phyloP scores from a whole-genome alignment of 1,140 invertebrate species.

The Paracyclopina nana region DNA sequence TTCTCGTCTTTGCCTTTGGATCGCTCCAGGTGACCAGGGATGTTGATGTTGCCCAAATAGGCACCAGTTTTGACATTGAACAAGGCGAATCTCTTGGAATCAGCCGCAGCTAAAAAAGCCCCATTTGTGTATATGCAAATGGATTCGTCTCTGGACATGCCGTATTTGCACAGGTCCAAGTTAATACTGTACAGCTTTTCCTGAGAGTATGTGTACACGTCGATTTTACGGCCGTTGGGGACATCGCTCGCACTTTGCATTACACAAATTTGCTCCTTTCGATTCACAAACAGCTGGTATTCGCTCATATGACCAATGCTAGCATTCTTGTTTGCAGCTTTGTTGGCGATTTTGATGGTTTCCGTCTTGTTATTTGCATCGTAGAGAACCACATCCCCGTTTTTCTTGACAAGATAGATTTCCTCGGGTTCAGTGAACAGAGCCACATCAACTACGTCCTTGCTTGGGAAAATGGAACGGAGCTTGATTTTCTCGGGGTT shows the following conservation, averaged over 20 bases:
- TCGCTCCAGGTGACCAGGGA: conserved; percentile 5
- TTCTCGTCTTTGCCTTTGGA: conserved; percentile 13
- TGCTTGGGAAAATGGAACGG: conserved; percentile 1
- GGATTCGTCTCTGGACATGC: conserved; percentile 9
- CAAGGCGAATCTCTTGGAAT: conserved; percentile 9
- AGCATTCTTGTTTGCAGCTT: neutral
- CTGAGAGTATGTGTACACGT: conserved; percentile 5
- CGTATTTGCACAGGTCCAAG: conserved; percentile 4
- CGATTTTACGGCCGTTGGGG: neutral
- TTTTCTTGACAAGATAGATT: conserved; percentile 4
- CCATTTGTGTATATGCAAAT: conserved; percentile 11
- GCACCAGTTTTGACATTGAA: conserved; percentile 11
- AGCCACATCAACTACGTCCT: conserved; percentile 1
- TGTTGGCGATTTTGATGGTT: neutral
- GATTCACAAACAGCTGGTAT: conserved; percentile 14
- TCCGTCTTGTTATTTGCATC: conserved; percentile 6
- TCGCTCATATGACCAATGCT: neutral
- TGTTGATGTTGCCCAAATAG: conserved; percentile 1
- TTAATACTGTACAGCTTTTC: conserved; percentile 4
- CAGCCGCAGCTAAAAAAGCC: conserved; percentile 4
- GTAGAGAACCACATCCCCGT: neutral
- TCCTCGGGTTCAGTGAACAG: conserved; percentile 11
- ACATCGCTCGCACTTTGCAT: conserved; percentile 4
- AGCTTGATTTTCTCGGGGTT: neutral
- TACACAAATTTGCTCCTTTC: conserved; percentile 13